Evolutionary conservation across 2,797 vertebrate species (phyloP), one percentile per base, ranked within the genome.

Genomic region (Gila robusta): DNA sequence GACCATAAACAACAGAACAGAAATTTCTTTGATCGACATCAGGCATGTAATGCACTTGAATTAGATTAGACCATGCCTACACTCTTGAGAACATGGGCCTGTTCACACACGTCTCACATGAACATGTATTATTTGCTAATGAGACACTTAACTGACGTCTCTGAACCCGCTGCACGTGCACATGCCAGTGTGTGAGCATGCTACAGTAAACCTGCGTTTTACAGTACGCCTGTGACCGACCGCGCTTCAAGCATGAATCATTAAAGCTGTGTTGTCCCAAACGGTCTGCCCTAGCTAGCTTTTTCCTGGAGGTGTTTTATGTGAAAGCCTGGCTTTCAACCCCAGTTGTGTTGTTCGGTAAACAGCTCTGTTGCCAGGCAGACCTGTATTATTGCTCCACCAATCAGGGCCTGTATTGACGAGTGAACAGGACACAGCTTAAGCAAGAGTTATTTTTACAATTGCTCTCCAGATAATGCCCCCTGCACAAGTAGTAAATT

Each of bases 321-420:
- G 84, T 88, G 72, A 88, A 89, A 91, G 88, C 44, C 41, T 37
- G 26, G 35, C 54, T 77, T 74, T 87, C 67, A 70, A n/a, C 78
- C 87, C 81, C 79, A 87, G 76, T 56, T 81, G 64, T 87, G 79
- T 83, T 88, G 84, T 87, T 81, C 87, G n/a, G 83, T 87, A 89
- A 91, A 91, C 72, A 81, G 56, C 52, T 26, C 85, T 90, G 89
- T 93, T 91, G 83, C 89, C 62, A 90, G 87, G 87, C 89, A 93
- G 86, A 90, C 37, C 69, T 54, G n/a, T 41, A 62, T 85, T 80
- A 69, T 79, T 69, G 73, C 69, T 85, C 37, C 41, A 87, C 87
- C 82, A 91, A 91, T 91, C 85, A 83, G 79, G 79, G 49, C 47
- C 5, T 21, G n/a, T 73, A 23, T 71, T 79, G 70, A 77, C 47